Base-by-base conservation (phyloP, 2,888 invertebrate genomes). In the Eupeodes luniger region DNA sequence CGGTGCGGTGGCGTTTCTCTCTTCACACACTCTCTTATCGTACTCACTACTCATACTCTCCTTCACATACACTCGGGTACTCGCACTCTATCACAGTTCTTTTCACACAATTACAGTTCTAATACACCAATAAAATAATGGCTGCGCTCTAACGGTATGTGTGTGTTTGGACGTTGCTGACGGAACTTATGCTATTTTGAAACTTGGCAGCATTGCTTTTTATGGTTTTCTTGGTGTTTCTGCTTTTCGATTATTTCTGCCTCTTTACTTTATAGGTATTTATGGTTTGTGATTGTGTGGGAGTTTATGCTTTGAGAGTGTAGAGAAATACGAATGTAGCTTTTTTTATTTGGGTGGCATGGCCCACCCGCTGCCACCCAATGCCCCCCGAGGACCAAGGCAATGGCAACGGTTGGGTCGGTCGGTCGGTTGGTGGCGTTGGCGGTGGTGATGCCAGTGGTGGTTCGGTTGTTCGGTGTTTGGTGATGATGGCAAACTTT, bases 351-450 rank as follows among this genome's bases (percentile, higher is more conserved):
- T 70, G 66, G 74, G 62, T 70, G 82, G 76, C 34, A 72, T 62
- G 53, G 78, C 84, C 85, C 74, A 80, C 59, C 72, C 72, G 59
- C 81, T 64, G 84, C 84, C 84, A 81, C 88, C 88, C 88, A 84
- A 61, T 78, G 67, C 74, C 80, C 66, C 66, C 69, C 47, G 10
- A 19, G 36, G 67, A n/a, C 16, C 27, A 34, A 66, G 36, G 66
- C 34, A 36, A 40, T 1, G 40, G 40, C 40, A 40, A 40, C 40
- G 40, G 40, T 40, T 40, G 40, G 40, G 9, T 40, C 40, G 40
- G 40, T 40, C 40, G 40, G 40, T 40, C 27, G 27, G 27, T 27
- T 27, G 27, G 27, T 27, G 27, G 27, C 27, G 27, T 27, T 27
- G 27, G 27, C 27, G 27, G 27, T 27, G 27, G 27, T 27, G 27